phyloP scores from a whole-genome alignment of 2,113 vertebrate species.

The Acrocephalus kingi region DNA sequence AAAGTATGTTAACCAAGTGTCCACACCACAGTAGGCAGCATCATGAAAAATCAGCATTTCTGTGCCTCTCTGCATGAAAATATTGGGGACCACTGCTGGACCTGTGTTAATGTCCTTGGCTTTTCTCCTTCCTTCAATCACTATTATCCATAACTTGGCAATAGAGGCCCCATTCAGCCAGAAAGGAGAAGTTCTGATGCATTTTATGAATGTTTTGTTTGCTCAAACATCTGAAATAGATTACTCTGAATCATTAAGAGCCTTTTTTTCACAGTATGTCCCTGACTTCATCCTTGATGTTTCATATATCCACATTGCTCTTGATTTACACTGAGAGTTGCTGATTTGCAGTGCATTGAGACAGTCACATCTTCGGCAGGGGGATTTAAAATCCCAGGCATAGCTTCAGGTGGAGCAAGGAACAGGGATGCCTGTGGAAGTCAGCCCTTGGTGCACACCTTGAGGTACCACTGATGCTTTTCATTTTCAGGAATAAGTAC shows the following conservation, averaged over 20 bases:
- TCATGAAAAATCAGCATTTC: not conserved
- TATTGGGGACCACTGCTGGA: not conserved
- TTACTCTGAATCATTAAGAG: conserved; percentile 20
- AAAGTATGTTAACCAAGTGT: not conserved
- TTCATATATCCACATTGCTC: not conserved
- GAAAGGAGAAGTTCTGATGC: not conserved
- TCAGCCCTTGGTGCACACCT: not conserved
- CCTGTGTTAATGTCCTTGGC: not conserved
- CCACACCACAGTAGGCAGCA: not conserved
- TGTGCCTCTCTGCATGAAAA: not conserved
- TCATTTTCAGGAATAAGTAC: not conserved
- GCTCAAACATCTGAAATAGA: conserved; percentile 22
- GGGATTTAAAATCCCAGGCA: not conserved
- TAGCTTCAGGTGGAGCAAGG: not conserved
- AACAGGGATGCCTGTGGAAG: not conserved
- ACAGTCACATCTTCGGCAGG: not conserved
- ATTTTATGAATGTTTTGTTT: conserved; percentile 37
- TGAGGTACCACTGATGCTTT: not conserved
- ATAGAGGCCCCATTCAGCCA: not conserved
- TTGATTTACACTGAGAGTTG: not conserved
- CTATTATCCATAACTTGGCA: not conserved
- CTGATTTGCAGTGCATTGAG: not conserved
- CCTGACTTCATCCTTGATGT: conserved; percentile 37
- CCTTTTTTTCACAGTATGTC: conserved; percentile 10
- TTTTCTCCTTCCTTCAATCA: conserved; percentile 10